phyloP scores from a whole-genome alignment of 35 echinoderm and acorn worm genomes.

The Patiria miniata region DNA sequence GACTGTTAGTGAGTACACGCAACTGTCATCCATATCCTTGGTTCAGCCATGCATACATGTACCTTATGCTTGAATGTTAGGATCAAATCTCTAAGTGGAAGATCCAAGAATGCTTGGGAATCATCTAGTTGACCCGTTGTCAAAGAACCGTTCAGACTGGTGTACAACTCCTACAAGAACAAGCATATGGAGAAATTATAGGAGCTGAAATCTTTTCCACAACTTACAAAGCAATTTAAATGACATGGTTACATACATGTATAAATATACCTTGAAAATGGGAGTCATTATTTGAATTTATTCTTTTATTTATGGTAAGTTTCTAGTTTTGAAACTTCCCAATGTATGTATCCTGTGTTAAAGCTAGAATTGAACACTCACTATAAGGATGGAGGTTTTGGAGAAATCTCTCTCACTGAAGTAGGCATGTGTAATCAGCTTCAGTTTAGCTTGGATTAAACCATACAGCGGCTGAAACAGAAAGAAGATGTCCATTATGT shows the following conservation, averaged over 20 bases:
- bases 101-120: constrained; percentile 79
- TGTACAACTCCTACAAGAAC: constrained; percentile 80
- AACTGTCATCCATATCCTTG: too few relatives aligned
- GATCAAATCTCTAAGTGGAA: constrained; percentile 78
- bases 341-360: too few relatives aligned
- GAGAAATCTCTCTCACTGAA: constrained; percentile 97
- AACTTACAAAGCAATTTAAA: too few relatives aligned
- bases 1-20: too few relatives aligned
- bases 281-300: too few relatives aligned
- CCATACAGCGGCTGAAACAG: constrained; percentile 90
- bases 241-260: too few relatives aligned
- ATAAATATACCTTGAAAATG: too few relatives aligned
- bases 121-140: constrained; percentile 54
- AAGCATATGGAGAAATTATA: background rate
- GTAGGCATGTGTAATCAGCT: constrained; percentile 95
- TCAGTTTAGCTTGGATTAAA: constrained; percentile 86
- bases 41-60: background rate
- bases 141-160: constrained; percentile 75
- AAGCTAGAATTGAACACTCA: constrained; percentile 20
- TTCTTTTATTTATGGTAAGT: too few relatives aligned
- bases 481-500: too few relatives aligned
- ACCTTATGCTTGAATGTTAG: constrained; percentile 95
- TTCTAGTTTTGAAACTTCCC: too few relatives aligned
- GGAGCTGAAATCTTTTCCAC: too few relatives aligned
- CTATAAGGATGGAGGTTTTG: constrained; percentile 80